A percentile compares a stretch with the other conserved stretches of the same genome.
These are phyloP conservation scores for Thymallus thymallus DNA, from an alignment of 2,113 vertebrate species.

Conservation along the genomic window DNA sequence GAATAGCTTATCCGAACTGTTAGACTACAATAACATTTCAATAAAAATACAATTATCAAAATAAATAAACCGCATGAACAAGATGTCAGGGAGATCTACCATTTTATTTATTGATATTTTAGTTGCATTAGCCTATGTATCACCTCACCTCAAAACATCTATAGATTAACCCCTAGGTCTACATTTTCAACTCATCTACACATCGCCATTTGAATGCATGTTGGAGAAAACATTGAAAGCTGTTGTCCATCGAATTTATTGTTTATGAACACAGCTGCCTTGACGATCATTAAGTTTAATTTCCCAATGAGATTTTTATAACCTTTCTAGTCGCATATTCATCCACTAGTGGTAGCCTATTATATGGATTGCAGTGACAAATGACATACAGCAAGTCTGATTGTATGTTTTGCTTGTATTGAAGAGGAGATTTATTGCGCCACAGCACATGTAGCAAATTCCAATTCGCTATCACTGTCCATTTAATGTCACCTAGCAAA, in stretches of 20 bases:
- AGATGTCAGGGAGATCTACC: neutral
- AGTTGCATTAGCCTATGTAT: neutral
- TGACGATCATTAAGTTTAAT: constrained; percentile 6
- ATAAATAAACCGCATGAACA: constrained; percentile 6
- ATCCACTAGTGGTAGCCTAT: neutral
- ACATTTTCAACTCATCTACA: too few species aligned
- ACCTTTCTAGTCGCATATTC: neutral
- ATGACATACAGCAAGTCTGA: neutral
- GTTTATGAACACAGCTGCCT: constrained; percentile 9
- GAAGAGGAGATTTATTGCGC: neutral
- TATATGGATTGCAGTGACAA: neutral
- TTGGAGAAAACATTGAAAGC: constrained; percentile 3
- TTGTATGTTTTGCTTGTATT: neutral
- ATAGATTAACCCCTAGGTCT: too few species aligned
- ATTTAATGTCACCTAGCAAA: neutral
- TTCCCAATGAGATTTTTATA: neutral
- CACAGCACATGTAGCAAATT: neutral
- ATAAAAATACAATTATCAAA: constrained; percentile 15
- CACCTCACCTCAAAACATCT: neutral
- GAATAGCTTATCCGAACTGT: neutral
- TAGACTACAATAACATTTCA: neutral
- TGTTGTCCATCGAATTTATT: constrained; percentile 5
- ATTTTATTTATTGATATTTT: constrained; percentile 4
- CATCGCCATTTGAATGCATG: neutral
- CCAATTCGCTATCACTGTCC: neutral